A percentile compares a stretch with the other conserved stretches of the same genome.
phyloP scores from a whole-genome alignment of 2,113 vertebrate genomes.

The Catharus bicknelli region DNA sequence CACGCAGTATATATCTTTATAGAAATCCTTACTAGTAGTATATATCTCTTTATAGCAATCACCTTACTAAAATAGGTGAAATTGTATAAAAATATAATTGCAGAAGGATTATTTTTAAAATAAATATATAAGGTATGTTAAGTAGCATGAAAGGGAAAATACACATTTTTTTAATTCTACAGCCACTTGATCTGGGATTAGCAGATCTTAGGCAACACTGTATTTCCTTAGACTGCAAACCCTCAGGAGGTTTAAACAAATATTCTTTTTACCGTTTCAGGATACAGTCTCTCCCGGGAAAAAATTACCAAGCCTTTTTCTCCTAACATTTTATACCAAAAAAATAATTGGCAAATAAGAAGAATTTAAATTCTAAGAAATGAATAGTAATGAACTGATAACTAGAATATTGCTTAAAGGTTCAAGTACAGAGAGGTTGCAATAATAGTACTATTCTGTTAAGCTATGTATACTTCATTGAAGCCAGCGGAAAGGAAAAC shows the following conservation, averaged over 20 bases:
- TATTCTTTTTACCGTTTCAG: neutral
- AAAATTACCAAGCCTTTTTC: conserved; percentile 22
- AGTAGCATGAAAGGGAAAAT: neutral
- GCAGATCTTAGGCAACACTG: neutral
- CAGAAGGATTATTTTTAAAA: neutral
- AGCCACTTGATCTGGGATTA: neutral
- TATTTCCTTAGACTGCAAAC: conserved; percentile 33
- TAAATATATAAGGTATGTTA: neutral
- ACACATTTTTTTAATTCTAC: neutral
- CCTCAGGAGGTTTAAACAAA: conserved; percentile 37
- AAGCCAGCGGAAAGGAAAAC: conserved; percentile 65
- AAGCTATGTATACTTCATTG: conserved; percentile 46
- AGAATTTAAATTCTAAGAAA: conserved; percentile 55
- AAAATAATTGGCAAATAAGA: conserved; percentile 51
- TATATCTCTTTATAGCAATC: neutral
- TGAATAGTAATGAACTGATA: conserved; percentile 55
- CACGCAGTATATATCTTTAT: neutral
- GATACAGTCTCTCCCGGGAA: conserved; percentile 34
- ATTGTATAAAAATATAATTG: neutral
- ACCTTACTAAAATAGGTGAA: neutral
- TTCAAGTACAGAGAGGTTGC: conserved; percentile 31
- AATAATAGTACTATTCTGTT: conserved; percentile 46
- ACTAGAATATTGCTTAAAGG: conserved; percentile 60
- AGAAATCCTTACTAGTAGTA: neutral
- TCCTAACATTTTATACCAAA: conserved; percentile 50